Base-by-base conservation (phyloP, 2,888 invertebrate species). In the Drosophila limbata region DNA sequence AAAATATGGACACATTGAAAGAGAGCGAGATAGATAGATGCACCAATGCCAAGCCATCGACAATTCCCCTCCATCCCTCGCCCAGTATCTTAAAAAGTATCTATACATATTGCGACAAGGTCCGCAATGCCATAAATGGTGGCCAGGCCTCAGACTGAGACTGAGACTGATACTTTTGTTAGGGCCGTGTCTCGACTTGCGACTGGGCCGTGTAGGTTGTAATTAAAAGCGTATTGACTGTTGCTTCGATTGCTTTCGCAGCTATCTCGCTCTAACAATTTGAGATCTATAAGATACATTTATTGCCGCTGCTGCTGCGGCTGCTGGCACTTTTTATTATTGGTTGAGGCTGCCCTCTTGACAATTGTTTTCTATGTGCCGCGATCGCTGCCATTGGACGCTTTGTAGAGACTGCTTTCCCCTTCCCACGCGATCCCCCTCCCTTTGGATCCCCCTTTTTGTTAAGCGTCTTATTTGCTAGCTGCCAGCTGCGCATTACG, bases 141-240 rank as follows among this genome's bases (percentile, higher is more conserved):
- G 69, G 63, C 68, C 73, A 59, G 77, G 42, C 61, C 60, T 60
- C 53, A 63, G 47, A 13, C 66, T 33, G 47, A 45, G 45, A 8
- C 35, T n/a, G 15, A n/a, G 17, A 15, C 53, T 33, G 69, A 74
- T 62, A 72, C 72, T 78, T 79, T 84, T 72, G 89, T 84, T 84
- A 84, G 84, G 84, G 89, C 87, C 53, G 55, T 48, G 42, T 48
- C 63, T 62, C 65, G 44, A 48, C 56, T 25, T 52, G 28, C 40
- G 63, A 48, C 57, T 33, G 37, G 25, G 25, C 31, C 51, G 87
- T 70, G 84, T 89, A 72, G 84, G 84, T 62, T 61, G 88, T 74
- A 84, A 89, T 84, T 84, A 84, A 84, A 84, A 89, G 85, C 89
- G 69, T 89, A 84, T 84, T 89, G 84, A 84, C 83, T 84, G 86